Percentiles rank a stretch among this genome's conserved stretches.
Evolutionary conservation across 2,113 vertebrate genomes (phyloP).

Genomic region (Oreochromis spilurus): DNA sequence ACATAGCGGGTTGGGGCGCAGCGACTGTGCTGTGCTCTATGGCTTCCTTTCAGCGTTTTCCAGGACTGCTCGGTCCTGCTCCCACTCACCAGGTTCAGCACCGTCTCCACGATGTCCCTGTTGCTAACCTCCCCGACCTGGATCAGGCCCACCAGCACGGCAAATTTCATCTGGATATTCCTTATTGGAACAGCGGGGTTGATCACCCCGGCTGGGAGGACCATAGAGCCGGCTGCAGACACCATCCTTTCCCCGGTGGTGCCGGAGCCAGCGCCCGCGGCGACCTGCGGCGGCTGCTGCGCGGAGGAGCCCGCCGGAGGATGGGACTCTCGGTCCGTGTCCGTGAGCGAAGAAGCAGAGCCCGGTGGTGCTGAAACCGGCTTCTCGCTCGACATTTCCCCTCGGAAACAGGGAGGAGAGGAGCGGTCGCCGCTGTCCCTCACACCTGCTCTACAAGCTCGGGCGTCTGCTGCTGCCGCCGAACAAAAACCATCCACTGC

Average conservation of each 20-base stretch:
- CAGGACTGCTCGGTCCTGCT: neutral
- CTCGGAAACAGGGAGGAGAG: constrained; percentile 70
- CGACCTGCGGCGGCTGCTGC: constrained; percentile 54
- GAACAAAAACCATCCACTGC: constrained; percentile 61
- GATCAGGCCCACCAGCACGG: constrained; percentile 96
- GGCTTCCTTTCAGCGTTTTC: constrained; percentile 18
- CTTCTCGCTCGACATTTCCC: constrained; percentile 93
- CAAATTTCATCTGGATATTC: constrained; percentile 99
- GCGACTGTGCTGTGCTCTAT: constrained; percentile 33
- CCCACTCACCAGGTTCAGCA: constrained; percentile 96
- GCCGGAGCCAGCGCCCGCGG: constrained; percentile 60
- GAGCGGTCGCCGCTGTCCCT: constrained; percentile 69
- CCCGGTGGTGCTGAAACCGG: constrained; percentile 81
- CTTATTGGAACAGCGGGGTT: constrained; percentile 97
- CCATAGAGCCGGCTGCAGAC: constrained; percentile 87
- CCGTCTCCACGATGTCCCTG: constrained; percentile 99
- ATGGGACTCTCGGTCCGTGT: constrained; percentile 67
- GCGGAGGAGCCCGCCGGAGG: constrained; percentile 70
- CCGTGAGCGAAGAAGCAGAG: constrained; percentile 71
- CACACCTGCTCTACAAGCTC: constrained; percentile 73
- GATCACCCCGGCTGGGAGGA: constrained; percentile 93
- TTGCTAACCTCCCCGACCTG: constrained; percentile 99
- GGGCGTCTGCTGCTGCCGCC: constrained; percentile 37
- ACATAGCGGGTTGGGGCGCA: constrained; percentile 54
- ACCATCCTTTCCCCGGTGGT: constrained; percentile 82